Conservation (phyloP, 2,113 vertebrate species). For the Urocolius indicus region DNA sequence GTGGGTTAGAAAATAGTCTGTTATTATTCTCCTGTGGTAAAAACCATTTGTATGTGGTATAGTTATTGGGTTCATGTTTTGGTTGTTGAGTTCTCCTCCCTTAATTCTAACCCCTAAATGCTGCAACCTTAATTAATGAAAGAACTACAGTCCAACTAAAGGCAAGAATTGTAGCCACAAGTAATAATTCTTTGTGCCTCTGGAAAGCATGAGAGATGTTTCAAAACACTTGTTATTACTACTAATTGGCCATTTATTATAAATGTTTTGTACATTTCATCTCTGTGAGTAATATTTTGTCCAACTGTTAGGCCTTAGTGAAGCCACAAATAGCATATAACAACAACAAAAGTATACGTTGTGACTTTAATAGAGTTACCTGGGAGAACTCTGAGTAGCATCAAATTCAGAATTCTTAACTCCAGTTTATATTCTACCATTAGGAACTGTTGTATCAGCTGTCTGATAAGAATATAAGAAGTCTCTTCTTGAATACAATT, state of each 20-base stretch:
- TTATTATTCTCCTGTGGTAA: not conserved
- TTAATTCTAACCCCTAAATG: not conserved
- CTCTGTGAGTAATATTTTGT: not conserved
- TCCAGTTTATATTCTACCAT: no score
- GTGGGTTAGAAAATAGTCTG: not conserved
- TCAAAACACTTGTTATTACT: not conserved
- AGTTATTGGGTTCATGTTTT: not conserved
- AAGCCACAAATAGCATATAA: no score
- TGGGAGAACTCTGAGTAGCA: no score
- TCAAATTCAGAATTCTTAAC: no score
- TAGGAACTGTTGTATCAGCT: no score
- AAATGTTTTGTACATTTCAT: not conserved
- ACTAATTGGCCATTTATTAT: slow-evolving; percentile 5
- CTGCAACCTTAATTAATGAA: not conserved
- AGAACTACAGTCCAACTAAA: not conserved
- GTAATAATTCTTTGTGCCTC: not conserved
- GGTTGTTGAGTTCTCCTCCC: rapidly evolving
- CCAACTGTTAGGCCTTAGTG: not conserved
- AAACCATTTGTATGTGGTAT: not conserved
- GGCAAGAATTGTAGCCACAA: not conserved
- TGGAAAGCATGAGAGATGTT: not conserved
- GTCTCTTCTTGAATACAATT: no score
- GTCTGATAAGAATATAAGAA: no score
- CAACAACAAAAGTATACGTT: no score
- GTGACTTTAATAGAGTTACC: no score